Conservation (phyloP, 2,113 vertebrate genomes). For the Rana temporaria region DNA sequence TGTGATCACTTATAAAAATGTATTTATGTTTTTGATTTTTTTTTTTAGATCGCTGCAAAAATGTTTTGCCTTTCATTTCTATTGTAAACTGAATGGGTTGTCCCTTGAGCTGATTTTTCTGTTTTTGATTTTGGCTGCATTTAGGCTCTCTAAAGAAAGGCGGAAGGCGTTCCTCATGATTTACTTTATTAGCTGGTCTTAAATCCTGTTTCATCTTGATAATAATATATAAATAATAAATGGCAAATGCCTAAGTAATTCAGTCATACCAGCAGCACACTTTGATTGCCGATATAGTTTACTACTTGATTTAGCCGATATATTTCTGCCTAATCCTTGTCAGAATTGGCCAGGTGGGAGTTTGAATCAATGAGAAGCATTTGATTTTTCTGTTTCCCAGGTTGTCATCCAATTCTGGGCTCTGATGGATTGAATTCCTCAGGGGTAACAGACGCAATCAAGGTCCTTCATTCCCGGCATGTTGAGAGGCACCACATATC, state of each 20-base stretch:
- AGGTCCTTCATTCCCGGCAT: neutral
- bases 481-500: neutral
- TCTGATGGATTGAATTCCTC: conserved; percentile 16
- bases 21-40: too few species aligned
- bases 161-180: neutral
- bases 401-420: neutral
- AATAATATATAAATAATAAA: too few species aligned
- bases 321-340: neutral
- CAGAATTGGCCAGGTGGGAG: conserved; percentile 8
- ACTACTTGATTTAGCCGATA: neutral
- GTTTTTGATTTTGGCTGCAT: too few species aligned
- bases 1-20: too few species aligned
- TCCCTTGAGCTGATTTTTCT: too few species aligned
- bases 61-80: too few species aligned
- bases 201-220: too few species aligned
- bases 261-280: neutral
- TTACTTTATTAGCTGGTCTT: too few species aligned
- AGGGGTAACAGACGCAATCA: conserved; percentile 1
- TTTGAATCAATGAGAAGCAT: conserved; percentile 4
- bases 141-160: neutral
- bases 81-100: too few species aligned
- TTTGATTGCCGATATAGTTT: neutral
- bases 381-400: conserved; percentile 12
- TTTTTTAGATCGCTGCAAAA: too few species aligned
- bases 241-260: too few species aligned